Base-by-base conservation (phyloP, 2,888 invertebrate genomes). In the Carterocephalus palaemon region DNA sequence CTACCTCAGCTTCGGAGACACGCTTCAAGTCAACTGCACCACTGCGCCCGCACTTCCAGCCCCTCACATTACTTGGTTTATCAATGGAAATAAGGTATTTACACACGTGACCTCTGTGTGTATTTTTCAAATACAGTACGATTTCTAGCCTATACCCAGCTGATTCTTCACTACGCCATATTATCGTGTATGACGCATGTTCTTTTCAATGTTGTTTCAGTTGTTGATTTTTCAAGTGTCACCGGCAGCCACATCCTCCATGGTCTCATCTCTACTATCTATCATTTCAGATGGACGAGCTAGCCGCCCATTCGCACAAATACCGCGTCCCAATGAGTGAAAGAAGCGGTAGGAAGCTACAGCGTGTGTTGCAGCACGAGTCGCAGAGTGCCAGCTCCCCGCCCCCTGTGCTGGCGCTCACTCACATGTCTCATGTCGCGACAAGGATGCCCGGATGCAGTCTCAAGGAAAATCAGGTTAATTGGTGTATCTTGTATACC, bases 61-160 rank as follows among this genome's bases (percentile, higher is more conserved):
- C 17, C 92, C 93, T 13, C 91, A 92, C 65, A 90, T 93, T 69
- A 92, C 92, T 41, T 93, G 93, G 93, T 89, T 93, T 63, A 90
- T 93, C 70, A 93, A 93, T 70, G 91, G 91, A 45, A 88, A 89
- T 66, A 91, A 92, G 89, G 93, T 92, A 80, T 73, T 47, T 39
- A 47, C 32, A 34, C 39, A 46, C 39, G 40, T 46, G 39, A 24
- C n/a, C n/a, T 24, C 4, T 8, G 3, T n/a, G n/a, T 24, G 9
- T 8, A n/a, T n/a, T n/a, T n/a, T n/a, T n/a, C n/a, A n/a, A n/a
- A n/a, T n/a, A n/a, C n/a, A n/a, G n/a, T n/a, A n/a, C n/a, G n/a
- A n/a, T n/a, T n/a, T n/a, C n/a, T n/a, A n/a, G n/a, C n/a, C n/a
- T n/a, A n/a, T n/a, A n/a, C n/a, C n/a, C n/a, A n/a, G n/a, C n/a